Base-by-base conservation (phyloP, 2,888 invertebrate species). In the Mylabris sibirica region DNA sequence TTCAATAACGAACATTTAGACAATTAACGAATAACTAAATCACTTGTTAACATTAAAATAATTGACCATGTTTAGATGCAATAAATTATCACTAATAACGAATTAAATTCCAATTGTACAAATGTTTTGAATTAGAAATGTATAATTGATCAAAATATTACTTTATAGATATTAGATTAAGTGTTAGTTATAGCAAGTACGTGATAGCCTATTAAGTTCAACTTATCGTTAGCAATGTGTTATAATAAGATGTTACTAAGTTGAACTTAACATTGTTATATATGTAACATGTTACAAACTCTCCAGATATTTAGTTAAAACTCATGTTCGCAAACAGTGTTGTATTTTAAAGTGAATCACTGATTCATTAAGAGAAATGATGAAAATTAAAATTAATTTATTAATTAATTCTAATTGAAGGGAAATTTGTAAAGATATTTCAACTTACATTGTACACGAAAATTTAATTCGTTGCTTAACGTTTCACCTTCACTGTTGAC, bases 401-500 rank as follows among this genome's bases (percentile, higher is more conserved):
- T n/a, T n/a, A n/a, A n/a, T n/a, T n/a, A n/a, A n/a, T n/a, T n/a
- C n/a, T n/a, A n/a, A n/a, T n/a, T 30, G 26, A 30, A 6, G 26
- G 26, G 6, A 30, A 30, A 5, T 30, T 30, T 30, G 6, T 0
- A 30, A 5, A 30, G 8, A 30, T n/a, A n/a, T n/a, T 30, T 30
- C 30, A 0, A 91, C 94, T 93, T 86, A 96, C 95, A 95, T 88
- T 95, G 95, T 72, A 96, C 94, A 75, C 94, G 88, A 81, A 96
- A 91, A 76, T 91, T 90, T 76, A 96, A 89, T 82, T 93, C 92
- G 85, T 95, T 93, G 87, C 95, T 95, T 82, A 92, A 90, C 63
- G 95, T 94, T 87, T 95, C 95, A 30, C 95, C 95, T 86, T 95
- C 93, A 65, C 91, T 91, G 86, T 96, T 96, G 80, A 93, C 91